Evolutionary conservation across 2,888 invertebrate genomes (phyloP).

Genomic region (Lycaena phlaeas): DNA sequence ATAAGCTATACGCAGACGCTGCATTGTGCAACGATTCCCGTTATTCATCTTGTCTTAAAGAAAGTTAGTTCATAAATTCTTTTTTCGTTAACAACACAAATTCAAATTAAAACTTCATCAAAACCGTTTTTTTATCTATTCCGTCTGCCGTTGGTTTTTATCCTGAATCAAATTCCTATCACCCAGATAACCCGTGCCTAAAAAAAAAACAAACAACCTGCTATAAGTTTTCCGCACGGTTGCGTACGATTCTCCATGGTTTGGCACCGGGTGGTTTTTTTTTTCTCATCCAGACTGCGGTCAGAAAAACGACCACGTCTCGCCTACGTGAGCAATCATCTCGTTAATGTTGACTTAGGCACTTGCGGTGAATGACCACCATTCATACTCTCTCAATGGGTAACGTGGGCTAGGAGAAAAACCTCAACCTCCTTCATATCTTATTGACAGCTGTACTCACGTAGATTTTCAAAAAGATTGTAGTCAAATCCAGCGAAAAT

Average conservation of each 20-base stretch:
- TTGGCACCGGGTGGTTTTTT: not conserved
- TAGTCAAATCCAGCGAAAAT: too few relatives aligned
- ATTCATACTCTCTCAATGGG: slow-evolving; percentile 25
- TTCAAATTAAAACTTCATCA: too few relatives aligned
- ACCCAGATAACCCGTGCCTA: not conserved
- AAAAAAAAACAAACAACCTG: not conserved
- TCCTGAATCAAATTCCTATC: not conserved
- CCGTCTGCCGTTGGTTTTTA: not conserved
- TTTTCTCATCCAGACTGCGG: slow-evolving; percentile 9
- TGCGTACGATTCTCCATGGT: not conserved
- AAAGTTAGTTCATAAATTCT: too few relatives aligned
- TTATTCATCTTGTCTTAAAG: too few relatives aligned
- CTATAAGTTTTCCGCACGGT: not conserved
- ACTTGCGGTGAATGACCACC: slow-evolving; percentile 32
- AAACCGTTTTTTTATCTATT: too few relatives aligned
- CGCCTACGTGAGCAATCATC: slow-evolving; percentile 48
- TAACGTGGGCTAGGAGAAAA: too few relatives aligned
- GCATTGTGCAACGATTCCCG: too few relatives aligned
- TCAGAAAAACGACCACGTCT: slow-evolving; percentile 31
- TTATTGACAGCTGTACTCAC: too few relatives aligned
- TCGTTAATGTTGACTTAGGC: slow-evolving; percentile 53
- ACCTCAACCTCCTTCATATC: too few relatives aligned
- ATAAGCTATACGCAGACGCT: too few relatives aligned
- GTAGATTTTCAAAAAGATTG: too few relatives aligned
- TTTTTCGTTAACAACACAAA: too few relatives aligned